Evolutionary conservation across 1,140 invertebrate species (phyloP), one percentile per base, ranked within the genome.

Genomic region (Neodiprion pinetum): DNA sequence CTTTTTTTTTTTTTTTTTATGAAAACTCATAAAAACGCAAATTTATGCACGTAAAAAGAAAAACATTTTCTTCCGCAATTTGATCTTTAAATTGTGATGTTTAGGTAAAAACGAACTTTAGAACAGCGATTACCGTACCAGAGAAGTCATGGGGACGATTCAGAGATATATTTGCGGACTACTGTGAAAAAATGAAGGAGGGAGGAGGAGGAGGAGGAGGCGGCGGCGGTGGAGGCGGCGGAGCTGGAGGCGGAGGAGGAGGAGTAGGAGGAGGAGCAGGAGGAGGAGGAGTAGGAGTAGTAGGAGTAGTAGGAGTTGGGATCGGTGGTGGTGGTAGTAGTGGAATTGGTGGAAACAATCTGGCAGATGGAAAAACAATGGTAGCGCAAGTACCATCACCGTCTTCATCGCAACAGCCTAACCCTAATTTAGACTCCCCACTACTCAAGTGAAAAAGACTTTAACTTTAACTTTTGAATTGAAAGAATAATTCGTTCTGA

Each of bases 91-190:
- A 40, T 40, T 1, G 28, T 23, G 70, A 76, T 75, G 89, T 86
- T 9, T 87, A 98, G 96, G 97, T 98, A 77, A 97, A 98, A 89
- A 97, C 96, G 83, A 98, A 98, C 90, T 98, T 98, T 90, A 95
- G 97, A 89, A 98, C 97, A 83, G 96, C 97, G 79, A 98, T 99
- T 87, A 99, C 97, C 80, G 96, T 99, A 87, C 97, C 97, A 79
- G 97, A 99, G 89, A 97, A 98, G 88, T 98, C 97, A 79, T 99
- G 97, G 97, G 92, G 93, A 75, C 93, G 96, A 80, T 98, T 99
- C 92, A 94, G 97, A 79, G 97, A 99, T 90, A 97, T 98, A 84
- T 94, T 99, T 83, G 94, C 94, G 80, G 97, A 99, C 87, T 98
- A 97, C 89, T 97, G 96, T 88, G 96, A 97, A 80, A 97, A 97